These are phyloP conservation scores for Drosophila meridiana DNA, from an alignment of 2,888 invertebrate species.

Conservation along the genomic window DNA sequence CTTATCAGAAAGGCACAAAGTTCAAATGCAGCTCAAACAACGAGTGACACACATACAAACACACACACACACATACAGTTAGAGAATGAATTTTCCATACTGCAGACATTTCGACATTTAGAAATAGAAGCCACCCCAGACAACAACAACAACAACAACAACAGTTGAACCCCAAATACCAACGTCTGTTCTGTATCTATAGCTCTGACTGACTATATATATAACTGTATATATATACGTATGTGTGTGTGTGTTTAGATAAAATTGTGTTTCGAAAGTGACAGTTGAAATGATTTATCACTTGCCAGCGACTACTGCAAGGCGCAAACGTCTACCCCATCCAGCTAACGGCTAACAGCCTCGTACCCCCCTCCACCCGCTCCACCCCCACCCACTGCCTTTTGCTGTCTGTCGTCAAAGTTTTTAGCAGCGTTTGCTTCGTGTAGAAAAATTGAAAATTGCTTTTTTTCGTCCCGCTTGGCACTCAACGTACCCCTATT, in stretches of 20 bases:
- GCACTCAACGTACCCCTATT: conserved; percentile 8
- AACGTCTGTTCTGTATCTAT: conserved; percentile 47
- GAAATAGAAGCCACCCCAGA: conserved; percentile 51
- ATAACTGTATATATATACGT: conserved; percentile 34
- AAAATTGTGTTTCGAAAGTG: conserved; percentile 85
- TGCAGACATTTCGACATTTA: conserved; percentile 50
- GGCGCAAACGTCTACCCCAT: conserved; percentile 59
- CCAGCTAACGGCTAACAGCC: conserved; percentile 4
- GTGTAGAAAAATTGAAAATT: conserved; percentile 80
- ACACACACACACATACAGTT: conserved; percentile 4
- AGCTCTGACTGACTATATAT: conserved; percentile 23
- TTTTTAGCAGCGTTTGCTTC: conserved; percentile 82
- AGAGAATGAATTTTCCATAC: conserved; percentile 62
- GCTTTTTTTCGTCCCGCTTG: conserved; percentile 62
- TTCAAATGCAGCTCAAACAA: conserved; percentile 46
- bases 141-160: conserved; percentile 40
- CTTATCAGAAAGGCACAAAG: conserved; percentile 54
- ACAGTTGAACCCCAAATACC: conserved; percentile 60
- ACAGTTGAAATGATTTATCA: conserved; percentile 85
- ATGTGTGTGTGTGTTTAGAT: conserved; percentile 80
- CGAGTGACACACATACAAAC: conserved; percentile 42
- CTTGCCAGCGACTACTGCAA: conserved; percentile 79
- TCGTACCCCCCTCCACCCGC: background rate
- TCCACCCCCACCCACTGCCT: conserved; percentile 3
- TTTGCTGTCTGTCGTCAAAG: conserved; percentile 82